Base-by-base conservation (phyloP, 1,140 invertebrate species). In the Bombus consobrinus region DNA sequence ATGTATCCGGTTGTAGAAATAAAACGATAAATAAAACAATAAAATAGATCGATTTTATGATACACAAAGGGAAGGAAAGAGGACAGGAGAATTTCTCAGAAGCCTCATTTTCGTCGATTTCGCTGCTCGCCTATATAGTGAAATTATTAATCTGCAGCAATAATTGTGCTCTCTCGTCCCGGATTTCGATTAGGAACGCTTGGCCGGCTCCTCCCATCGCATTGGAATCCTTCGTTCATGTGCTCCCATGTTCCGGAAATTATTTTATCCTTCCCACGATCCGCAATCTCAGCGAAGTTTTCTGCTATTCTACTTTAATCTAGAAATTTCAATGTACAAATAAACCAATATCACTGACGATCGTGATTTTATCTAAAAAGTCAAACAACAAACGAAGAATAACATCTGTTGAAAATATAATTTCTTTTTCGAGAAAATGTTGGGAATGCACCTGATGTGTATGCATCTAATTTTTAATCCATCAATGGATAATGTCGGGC, bases 151-250 rank as follows among this genome's bases (percentile, higher is more conserved):
- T 68, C 66, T 12, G 66, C 32, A 68, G 22, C 66, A 68, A 68
- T 68, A 68, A 68, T 68, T 68, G 32, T 22, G 18, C 18, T 34
- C 18, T 37, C 66, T 68, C 66, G 66, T 68, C 22, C 66, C 66
- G 66, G 66, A 68, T 68, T 68, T 68, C 66, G 66, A 68, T 68
- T 68, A 68, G 66, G 32, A 37, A 68, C 66, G 66, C 8, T 68
- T 32, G 2, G 32, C 8, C 66, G 66, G 9, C 18, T 68, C 66
- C n/a, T 68, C 64, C 32, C 32, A 22, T 68, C 66, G 59, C 59
- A 62, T 12, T 28, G 32, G 15, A 34, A 34, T 68, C 18, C 18
- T 37, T 9, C 18, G 3, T 22, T 1, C 32, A 2, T 32, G 66
- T 22, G 15, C 8, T 68, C 32, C 64, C n/a, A 34, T 68, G 66